Percentiles rank a stretch among this genome's conserved stretches.
These are phyloP conservation scores for Andrena fulva DNA, from an alignment of 2,888 invertebrate genomes.

Conservation along the genomic window DNA sequence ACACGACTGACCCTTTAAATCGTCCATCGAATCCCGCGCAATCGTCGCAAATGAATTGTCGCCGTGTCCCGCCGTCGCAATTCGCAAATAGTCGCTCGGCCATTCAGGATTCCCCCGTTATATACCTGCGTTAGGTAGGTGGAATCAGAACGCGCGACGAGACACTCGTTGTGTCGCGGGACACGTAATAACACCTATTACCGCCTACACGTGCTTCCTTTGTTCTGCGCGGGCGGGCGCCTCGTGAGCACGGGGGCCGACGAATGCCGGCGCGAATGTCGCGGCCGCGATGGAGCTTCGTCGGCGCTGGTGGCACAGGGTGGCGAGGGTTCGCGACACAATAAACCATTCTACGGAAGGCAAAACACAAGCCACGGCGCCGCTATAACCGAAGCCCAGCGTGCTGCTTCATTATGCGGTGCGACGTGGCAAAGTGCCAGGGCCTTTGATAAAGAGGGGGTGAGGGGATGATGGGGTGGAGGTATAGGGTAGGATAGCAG, in stretches of 20 bases:
- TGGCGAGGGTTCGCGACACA: constrained; percentile 79
- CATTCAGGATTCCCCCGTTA: background rate
- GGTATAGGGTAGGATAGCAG: too few relatives aligned
- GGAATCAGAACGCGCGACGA: constrained; percentile 2
- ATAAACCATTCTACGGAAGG: constrained; percentile 82
- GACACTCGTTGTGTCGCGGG: background rate
- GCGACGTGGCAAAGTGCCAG: constrained; percentile 83
- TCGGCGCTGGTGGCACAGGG: constrained; percentile 10
- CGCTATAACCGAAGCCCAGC: constrained; percentile 79
- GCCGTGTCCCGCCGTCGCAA: background rate
- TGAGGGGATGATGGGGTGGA: too few relatives aligned
- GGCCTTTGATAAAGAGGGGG: constrained; percentile 72
- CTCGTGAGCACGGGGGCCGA: constrained; percentile 19
- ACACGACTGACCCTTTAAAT: too few relatives aligned
- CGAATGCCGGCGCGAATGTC: constrained; percentile 60
- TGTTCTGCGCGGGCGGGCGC: constrained; percentile 16
- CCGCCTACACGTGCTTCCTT: constrained; percentile 34
- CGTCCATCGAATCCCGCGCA: too few relatives aligned
- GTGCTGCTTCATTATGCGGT: constrained; percentile 83
- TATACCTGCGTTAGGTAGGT: constrained; percentile 12
- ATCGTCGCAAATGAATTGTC: too few relatives aligned
- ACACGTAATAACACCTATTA: constrained; percentile 52
- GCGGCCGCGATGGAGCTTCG: constrained; percentile 41
- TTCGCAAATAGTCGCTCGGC: background rate
- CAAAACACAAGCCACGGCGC: constrained; percentile 78